Evolutionary conservation across 2,113 vertebrate genomes (phyloP), one percentile per base, ranked within the genome.

Genomic region (Muscicapa adusta): DNA sequence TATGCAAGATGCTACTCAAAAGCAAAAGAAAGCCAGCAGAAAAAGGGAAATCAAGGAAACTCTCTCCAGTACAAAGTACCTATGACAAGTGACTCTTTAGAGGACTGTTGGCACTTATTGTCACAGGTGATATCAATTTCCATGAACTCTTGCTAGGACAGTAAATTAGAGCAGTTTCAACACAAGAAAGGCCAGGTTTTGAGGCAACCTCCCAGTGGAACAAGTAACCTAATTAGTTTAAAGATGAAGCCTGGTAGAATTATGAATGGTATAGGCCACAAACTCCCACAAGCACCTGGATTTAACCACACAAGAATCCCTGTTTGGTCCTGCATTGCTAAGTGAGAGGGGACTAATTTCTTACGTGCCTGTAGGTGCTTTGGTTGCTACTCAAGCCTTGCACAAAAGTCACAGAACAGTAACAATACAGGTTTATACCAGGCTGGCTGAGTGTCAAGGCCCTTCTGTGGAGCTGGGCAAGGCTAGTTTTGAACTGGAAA

Each of bases 141-240:
- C 28, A 43, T 1, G 6, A 22, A 45, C 36, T 33, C 25, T 28
- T 56, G 28, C 31, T 88, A 58, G 54, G 45, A 83, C 24, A 70
- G 29, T 60, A 80, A 91, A 94, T 54, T 23, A 65, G 75, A 91
- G 34, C 71, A 42, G 42, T 63, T 90, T 54, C 24, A 38, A 43
- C 31, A 66, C 2, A 42, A 56, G 51, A 56, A 56, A 68, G 66
- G 70, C 6, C 68, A 85, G 22, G 48, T 91, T 94, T 91, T 80
- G 61, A 93, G 81, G 88, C 50, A 93, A 50, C 23, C 38, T 88
- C 82, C 82, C 90, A 36, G 75, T 8, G 67, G 91, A 94, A n/a
- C 28, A 38, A 72, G 76, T 74, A 83, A 88, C 88, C 88, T 88
- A 90, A 95, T 93, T 85, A 94, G 61, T 81, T 91, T 60, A 29